Conservation (phyloP, 2,113 vertebrate species). For the Aegotheles bennettii region DNA sequence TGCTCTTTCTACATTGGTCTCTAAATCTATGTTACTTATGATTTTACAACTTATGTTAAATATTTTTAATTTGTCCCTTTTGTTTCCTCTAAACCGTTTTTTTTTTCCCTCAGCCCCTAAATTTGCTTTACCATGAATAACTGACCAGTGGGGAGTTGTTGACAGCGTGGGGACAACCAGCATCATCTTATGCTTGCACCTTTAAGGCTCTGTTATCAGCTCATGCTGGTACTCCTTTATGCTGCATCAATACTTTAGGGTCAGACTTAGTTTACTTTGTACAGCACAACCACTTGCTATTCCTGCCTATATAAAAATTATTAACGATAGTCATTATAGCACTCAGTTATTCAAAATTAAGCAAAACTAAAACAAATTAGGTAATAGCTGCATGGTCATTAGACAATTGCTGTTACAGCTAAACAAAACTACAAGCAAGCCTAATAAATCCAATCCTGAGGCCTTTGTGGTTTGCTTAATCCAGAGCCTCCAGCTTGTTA, state of each 20-base stretch:
- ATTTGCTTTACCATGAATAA: neutral
- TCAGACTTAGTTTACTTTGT: neutral
- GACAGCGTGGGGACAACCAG: neutral
- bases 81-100: neutral
- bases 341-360: neutral
- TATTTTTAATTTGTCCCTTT: neutral
- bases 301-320: neutral
- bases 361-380: neutral
- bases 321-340: neutral
- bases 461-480: neutral
- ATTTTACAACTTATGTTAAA: neutral
- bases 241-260: neutral
- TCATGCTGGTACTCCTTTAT: neutral
- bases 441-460: neutral
- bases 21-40: neutral
- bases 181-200: neutral
- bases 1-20: neutral
- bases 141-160: neutral
- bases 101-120: neutral
- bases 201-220: neutral
- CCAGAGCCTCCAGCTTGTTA: neutral
- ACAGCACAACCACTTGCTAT: neutral
- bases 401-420: neutral
- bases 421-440: neutral
- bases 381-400: neutral